Percentiles rank a stretch among this genome's conserved stretches.
Conservation (phyloP, 2,113 vertebrate species). For the Pantherophis guttatus region DNA sequence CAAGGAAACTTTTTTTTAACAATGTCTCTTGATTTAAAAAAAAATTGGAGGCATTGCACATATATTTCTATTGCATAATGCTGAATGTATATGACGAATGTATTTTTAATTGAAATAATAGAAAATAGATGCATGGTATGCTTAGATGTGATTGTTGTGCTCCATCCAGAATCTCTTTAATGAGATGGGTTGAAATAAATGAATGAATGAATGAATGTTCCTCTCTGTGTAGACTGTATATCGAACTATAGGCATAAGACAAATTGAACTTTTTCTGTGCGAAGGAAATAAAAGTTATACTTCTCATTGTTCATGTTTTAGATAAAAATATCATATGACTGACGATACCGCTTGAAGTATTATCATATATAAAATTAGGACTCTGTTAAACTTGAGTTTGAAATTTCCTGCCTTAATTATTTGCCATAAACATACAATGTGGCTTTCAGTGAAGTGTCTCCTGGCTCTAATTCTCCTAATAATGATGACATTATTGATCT, state of each 20-base stretch:
- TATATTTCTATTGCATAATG: neutral
- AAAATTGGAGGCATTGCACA: neutral
- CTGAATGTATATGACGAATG: neutral
- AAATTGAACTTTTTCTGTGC: neutral
- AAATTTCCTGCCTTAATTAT: neutral
- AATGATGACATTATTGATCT: neutral
- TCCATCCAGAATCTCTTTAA: neutral
- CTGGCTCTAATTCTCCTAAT: neutral
- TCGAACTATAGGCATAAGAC: neutral
- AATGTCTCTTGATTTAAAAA: neutral
- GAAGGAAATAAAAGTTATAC: neutral
- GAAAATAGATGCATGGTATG: neutral
- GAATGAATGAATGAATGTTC: no score
- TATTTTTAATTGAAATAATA: neutral
- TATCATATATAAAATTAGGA: neutral
- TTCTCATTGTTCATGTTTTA: slow-evolving; percentile 4
- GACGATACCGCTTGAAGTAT: neutral
- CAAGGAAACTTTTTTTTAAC: neutral
- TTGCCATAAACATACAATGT: neutral
- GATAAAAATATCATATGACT: neutral
- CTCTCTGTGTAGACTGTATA: neutral
- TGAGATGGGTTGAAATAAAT: neutral
- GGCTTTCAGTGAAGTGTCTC: neutral
- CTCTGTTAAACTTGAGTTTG: neutral
- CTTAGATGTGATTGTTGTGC: neutral